Evolutionary conservation across 2,113 vertebrate species (phyloP), one percentile per base, ranked within the genome.

Genomic region (Takifugu bimaculatus): DNA sequence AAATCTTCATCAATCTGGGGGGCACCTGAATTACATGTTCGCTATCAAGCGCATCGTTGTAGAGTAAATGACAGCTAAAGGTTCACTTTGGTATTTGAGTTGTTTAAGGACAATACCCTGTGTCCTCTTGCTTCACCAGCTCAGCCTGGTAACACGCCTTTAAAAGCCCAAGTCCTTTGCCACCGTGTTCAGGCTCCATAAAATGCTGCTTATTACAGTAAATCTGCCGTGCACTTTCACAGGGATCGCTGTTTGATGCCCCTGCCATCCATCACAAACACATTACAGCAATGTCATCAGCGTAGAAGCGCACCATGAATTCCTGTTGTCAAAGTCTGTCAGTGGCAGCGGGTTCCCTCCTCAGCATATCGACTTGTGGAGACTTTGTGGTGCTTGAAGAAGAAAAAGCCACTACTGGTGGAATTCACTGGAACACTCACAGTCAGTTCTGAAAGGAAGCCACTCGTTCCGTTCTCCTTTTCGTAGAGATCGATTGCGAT

Each of bases 121-220:
- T 39, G 35, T 39, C 11, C 9, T 55, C 26, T 2, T 52, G 63
- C 51, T 80, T 69, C 55, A 64, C 48, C 66, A 59, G 65, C 68
- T 75, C 28, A 57, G 56, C 80, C 20, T 20, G 20, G 20, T 20
- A 75, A 63, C 52, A 29, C 39, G 69, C 75, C 70, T 79, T 50
- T 65, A 77, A 70, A 70, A 58, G 75, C 68, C 72, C 48, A 61
- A 42, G 78, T 70, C 68, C 71, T 83, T 85, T 70, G 83, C 79
- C 72, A 60, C 44, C 4, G n/a, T 20, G 42, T 66, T 75, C 74
- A 67, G 79, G 74, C 80, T 74, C 84, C 63, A 85, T 86, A 86
- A 88, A 86, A 77, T 4, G 14, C 69, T 56, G 57, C 69, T 81
- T 65, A 83, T 84, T 79, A 77, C 80, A 79, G 66, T 86, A 85